Evolutionary conservation across 2,797 vertebrate species (phyloP).

Genomic region (Falco biarmicus): DNA sequence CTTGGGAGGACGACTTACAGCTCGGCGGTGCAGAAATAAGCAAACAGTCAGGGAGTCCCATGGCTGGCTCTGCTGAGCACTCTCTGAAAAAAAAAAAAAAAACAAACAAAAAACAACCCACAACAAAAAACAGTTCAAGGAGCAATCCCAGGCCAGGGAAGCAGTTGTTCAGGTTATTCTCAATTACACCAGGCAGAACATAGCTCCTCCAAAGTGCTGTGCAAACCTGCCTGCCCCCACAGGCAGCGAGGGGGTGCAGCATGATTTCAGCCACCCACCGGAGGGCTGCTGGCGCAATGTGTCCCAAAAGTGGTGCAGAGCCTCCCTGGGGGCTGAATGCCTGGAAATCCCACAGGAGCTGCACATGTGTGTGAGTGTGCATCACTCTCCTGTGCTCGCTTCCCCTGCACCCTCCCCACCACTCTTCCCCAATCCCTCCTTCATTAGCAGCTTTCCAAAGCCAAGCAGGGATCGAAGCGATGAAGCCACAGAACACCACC

Average conservation of each 20-base stretch:
- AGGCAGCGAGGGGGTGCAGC: rapidly evolving
- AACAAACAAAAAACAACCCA: too few species aligned
- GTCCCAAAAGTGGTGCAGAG: neutral
- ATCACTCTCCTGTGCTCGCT: neutral
- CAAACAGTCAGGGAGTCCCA: neutral
- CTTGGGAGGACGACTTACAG: neutral
- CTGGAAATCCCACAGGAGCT: rapidly evolving
- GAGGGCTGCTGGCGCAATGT: rapidly evolving
- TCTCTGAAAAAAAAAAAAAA: neutral
- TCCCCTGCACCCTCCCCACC: neutral
- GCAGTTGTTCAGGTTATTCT: neutral
- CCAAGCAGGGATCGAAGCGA: rapidly evolving
- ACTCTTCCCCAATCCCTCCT: neutral
- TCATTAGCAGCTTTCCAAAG: neutral
- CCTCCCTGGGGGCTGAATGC: neutral
- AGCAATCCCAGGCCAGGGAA: neutral
- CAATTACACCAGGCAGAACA: neutral
- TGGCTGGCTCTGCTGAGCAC: rapidly evolving
- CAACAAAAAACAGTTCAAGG: neutral
- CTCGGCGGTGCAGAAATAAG: neutral
- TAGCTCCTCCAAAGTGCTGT: rapidly evolving
- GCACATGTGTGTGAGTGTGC: rapidly evolving
- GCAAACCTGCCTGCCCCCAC: neutral
- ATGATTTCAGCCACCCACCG: neutral
- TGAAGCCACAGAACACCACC: rapidly evolving